phyloP scores from a whole-genome alignment of 2,888 invertebrate species.

The Petrophora chlorosata region DNA sequence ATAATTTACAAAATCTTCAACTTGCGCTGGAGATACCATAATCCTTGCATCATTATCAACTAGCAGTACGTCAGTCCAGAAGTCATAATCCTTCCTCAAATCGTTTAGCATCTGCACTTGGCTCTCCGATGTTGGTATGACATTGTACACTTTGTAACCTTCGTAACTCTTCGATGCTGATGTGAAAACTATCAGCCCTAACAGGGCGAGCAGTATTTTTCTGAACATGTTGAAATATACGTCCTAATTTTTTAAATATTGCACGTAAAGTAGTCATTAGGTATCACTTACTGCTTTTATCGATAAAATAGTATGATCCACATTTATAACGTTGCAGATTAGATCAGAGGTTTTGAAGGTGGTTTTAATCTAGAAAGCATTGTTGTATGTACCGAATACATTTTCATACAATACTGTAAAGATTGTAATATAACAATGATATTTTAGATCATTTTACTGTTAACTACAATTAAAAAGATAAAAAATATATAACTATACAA shows the following conservation, averaged over 20 bases:
- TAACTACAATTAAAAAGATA: too few species aligned
- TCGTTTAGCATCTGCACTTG: conserved; percentile 74
- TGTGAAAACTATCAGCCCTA: conserved; percentile 26
- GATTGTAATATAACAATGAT: too few species aligned
- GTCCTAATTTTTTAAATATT: conserved; percentile 6
- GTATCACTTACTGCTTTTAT: conserved; percentile 1
- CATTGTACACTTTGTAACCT: conserved; percentile 82
- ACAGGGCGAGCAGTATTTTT: conserved; percentile 22
- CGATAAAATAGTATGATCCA: conserved; percentile 1
- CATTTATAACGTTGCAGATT: not conserved
- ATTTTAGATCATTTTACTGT: too few species aligned
- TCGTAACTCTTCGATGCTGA: conserved; percentile 65
- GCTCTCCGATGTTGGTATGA: conserved; percentile 64
- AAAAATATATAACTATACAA: too few species aligned
- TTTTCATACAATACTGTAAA: too few species aligned
- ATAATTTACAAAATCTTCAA: conserved; percentile 43
- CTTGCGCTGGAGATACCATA: conserved; percentile 50
- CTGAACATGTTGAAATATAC: conserved; percentile 29
- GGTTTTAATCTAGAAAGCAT: too few species aligned
- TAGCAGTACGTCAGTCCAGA: conserved; percentile 53
- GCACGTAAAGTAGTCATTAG: conserved; percentile 3
- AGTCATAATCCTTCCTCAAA: conserved; percentile 64
- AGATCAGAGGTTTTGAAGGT: too few species aligned
- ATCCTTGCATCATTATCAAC: conserved; percentile 59
- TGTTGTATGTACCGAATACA: too few species aligned